Evolutionary conservation across 2,888 invertebrate species (phyloP).

Genomic region (Lepeophtheirus nordmannii): DNA sequence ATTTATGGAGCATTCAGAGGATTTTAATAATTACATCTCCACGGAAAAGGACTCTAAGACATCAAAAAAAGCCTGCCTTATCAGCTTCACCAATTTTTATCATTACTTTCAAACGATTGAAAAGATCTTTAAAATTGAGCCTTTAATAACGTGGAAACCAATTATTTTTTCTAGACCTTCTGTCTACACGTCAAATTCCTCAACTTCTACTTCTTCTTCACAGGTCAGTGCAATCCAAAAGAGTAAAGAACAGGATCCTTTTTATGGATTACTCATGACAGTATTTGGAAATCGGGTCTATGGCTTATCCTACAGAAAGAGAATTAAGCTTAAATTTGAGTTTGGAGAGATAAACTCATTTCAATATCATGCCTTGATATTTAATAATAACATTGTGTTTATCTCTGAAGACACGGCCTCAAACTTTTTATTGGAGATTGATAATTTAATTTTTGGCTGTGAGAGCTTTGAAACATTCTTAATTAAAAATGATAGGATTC

Average conservation of each 20-base stretch:
- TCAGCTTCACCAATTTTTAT: not conserved
- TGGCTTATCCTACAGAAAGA: not conserved
- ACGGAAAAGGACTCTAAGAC: not conserved
- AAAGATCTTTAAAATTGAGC: not conserved
- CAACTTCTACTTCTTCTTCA: not conserved
- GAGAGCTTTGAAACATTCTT: not conserved
- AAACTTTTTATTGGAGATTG: not conserved
- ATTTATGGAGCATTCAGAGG: not conserved
- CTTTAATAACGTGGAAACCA: not conserved
- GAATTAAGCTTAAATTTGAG: not conserved
- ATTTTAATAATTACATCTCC: not conserved
- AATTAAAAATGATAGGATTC: not conserved
- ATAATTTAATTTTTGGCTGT: not conserved
- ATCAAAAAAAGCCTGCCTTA: not conserved
- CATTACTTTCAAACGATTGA: not conserved
- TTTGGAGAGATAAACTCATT: not conserved
- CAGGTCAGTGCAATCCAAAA: not conserved
- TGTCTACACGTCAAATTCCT: too few species aligned
- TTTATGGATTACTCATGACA: not conserved
- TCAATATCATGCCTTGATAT: not conserved
- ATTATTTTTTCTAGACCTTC: not conserved
- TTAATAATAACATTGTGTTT: constrained; percentile 2
- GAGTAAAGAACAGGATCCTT: not conserved
- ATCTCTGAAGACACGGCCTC: not conserved
- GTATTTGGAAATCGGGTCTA: not conserved